Conservation (phyloP, 2,113 vertebrate genomes). For the Microtus richardsoni region DNA sequence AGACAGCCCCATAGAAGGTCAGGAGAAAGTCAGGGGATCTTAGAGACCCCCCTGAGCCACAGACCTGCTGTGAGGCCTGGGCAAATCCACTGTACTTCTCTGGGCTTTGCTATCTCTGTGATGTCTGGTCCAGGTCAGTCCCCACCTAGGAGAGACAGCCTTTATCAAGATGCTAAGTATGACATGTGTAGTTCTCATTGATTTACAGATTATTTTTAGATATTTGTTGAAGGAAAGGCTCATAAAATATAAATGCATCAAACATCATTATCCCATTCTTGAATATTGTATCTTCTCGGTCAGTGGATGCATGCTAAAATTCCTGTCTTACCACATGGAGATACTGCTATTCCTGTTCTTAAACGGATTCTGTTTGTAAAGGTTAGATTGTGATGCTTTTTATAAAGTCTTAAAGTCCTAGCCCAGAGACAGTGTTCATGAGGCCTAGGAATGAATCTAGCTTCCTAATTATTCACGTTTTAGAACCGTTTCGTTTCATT, state of each 20-base stretch:
- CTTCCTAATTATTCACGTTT: not conserved
- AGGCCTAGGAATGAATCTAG: not conserved
- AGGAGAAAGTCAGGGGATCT: not conserved
- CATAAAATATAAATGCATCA: conserved; percentile 26
- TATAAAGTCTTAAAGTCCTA: not conserved
- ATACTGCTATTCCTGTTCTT: not conserved
- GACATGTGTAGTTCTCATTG: not conserved
- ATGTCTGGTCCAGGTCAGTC: not conserved
- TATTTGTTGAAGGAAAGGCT: not conserved
- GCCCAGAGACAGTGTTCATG: not conserved
- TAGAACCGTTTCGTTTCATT: not conserved
- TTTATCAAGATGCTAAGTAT: not conserved
- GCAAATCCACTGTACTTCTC: not conserved
- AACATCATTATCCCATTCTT: conserved; percentile 39
- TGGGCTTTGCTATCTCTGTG: not conserved
- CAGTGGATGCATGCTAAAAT: not conserved
- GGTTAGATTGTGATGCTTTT: not conserved
- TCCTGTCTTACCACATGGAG: not conserved
- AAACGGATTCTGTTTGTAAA: not conserved
- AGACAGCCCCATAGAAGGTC: not conserved
- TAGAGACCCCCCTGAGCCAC: not conserved
- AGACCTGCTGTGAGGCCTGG: not conserved
- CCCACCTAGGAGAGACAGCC: not conserved
- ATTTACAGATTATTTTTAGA: not conserved
- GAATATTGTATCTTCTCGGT: conserved; percentile 24